phyloP scores from a whole-genome alignment of 92 coral and sea anemone genomes.

The Umimayanthus chanpuru region DNA sequence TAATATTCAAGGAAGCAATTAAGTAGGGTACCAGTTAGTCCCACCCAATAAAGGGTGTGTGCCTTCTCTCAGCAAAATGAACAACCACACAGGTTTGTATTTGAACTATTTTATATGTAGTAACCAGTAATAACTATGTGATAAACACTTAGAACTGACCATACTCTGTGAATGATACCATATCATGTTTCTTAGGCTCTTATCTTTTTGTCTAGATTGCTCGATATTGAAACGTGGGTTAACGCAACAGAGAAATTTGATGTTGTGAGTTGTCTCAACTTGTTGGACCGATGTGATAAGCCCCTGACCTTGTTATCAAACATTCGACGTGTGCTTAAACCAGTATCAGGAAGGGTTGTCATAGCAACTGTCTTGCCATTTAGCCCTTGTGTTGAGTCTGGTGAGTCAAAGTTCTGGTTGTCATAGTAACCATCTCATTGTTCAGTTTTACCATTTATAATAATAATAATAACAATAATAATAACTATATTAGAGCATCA shows the following conservation, averaged over 20 bases:
- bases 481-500: too few relatives aligned
- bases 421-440: background rate
- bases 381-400: slow-evolving; percentile 94
- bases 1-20: too few relatives aligned
- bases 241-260: slow-evolving; percentile 72
- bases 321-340: slow-evolving; percentile 61
- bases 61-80: background rate
- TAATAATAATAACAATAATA: too few relatives aligned
- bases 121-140: too few relatives aligned
- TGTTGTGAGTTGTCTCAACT: slow-evolving; percentile 86
- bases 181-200: background rate
- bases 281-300: slow-evolving; percentile 95
- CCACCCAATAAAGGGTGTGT: slow-evolving; percentile 52
- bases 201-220: slow-evolving; percentile 55
- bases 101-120: too few relatives aligned
- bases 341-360: slow-evolving; percentile 77
- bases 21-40: slow-evolving; percentile 21
- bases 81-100: background rate
- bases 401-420: slow-evolving; percentile 38
- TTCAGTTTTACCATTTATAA: too few relatives aligned
- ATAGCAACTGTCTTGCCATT: slow-evolving; percentile 91
- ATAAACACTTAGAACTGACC: too few relatives aligned
- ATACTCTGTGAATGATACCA: background rate
- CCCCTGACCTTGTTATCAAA: slow-evolving; percentile 78
- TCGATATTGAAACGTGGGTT: slow-evolving; percentile 82